phyloP scores from a whole-genome alignment of 2,888 invertebrate genomes.

The Halictus quadricinctus region DNA sequence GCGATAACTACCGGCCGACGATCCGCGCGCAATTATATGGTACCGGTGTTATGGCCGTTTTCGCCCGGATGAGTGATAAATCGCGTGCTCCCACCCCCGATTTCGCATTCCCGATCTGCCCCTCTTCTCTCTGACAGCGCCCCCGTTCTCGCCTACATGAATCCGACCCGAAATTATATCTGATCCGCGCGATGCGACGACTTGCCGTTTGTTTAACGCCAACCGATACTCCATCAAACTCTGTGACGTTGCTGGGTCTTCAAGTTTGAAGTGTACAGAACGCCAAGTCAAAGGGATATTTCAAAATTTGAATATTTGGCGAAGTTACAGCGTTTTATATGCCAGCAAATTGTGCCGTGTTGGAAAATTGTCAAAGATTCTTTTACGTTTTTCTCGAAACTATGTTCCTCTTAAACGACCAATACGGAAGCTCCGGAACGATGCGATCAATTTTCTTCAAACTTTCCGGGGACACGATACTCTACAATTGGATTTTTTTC shows the following conservation, averaged over 20 bases:
- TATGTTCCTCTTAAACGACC: neutral
- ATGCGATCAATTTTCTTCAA: too few species aligned
- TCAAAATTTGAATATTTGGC: conserved; percentile 5
- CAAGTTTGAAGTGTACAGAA: conserved; percentile 9
- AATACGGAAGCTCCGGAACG: too few species aligned
- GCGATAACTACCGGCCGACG: conserved; percentile 54
- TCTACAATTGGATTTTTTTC: too few species aligned
- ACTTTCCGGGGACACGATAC: too few species aligned
- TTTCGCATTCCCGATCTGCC: neutral
- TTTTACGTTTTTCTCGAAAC: neutral
- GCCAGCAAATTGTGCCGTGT: neutral
- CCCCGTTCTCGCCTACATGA: conserved; percentile 16
- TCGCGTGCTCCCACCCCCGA: conserved; percentile 43
- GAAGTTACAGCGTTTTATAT: neutral
- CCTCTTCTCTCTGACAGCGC: conserved; percentile 29
- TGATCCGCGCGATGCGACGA: conserved; percentile 40
- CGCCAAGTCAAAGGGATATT: neutral
- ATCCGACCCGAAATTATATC: conserved; percentile 62
- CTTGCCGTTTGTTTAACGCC: conserved; percentile 59
- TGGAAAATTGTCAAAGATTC: neutral
- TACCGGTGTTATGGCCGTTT: conserved; percentile 62
- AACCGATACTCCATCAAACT: conserved; percentile 42
- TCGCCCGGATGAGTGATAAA: conserved; percentile 68
- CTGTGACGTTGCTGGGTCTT: neutral
- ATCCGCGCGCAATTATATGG: conserved; percentile 67